phyloP scores from a whole-genome alignment of 2,113 vertebrate genomes.

The Pandion haliaetus region DNA sequence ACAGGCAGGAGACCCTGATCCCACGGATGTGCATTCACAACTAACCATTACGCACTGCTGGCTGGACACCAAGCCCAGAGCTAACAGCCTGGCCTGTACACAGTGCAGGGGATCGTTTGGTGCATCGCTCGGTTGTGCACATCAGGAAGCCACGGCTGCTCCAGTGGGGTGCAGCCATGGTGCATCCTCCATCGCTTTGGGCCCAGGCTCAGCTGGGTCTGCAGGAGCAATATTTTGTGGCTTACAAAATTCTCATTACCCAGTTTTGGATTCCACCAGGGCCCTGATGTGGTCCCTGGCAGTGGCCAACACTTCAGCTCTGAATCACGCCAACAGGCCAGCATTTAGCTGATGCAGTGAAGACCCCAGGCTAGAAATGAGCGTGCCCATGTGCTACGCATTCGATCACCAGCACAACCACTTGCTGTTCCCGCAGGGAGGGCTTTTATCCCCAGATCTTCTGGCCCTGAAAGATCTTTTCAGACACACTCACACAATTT shows the following conservation, averaged over 20 bases:
- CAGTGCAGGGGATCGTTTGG: background rate
- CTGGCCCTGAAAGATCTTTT: background rate
- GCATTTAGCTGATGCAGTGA: background rate
- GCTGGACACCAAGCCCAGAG: background rate
- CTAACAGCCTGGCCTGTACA: background rate
- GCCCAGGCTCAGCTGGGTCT: background rate
- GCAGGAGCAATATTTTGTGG: background rate
- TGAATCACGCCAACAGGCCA: background rate
- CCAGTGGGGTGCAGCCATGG: fast-evolving
- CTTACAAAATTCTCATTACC: background rate
- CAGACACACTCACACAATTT: background rate
- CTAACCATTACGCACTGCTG: fast-evolving
- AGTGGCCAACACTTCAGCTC: background rate
- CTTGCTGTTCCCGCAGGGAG: background rate
- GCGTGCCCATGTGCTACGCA: background rate
- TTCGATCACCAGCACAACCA: background rate
- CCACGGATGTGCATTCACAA: background rate
- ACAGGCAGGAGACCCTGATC: background rate
- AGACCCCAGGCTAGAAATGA: background rate
- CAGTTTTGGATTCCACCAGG: background rate
- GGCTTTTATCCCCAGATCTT: background rate
- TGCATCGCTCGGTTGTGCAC: background rate
- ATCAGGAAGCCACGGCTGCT: background rate
- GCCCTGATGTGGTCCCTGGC: background rate
- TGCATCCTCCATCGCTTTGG: background rate